phyloP scores from a whole-genome alignment of 2,797 vertebrate genomes.

The Hozukius guyotensis region DNA sequence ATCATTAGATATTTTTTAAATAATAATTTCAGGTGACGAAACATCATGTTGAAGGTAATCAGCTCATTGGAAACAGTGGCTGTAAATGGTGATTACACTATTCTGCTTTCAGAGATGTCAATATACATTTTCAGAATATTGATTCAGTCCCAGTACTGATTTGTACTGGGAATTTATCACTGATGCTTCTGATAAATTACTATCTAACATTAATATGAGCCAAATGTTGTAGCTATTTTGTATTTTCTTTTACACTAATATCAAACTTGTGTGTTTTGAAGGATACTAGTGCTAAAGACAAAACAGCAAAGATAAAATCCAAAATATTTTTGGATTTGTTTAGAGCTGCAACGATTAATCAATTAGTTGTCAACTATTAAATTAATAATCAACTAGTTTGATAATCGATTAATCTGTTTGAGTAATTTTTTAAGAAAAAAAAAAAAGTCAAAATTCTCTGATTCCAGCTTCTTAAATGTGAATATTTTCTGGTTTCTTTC shows the following conservation, averaged over 20 bases:
- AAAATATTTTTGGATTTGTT: neutral
- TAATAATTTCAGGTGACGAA: neutral
- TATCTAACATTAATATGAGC: neutral
- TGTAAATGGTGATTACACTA: neutral
- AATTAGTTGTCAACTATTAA: accelerated
- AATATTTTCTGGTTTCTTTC: too few relatives aligned
- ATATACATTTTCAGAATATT: neutral
- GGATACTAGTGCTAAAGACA: neutral
- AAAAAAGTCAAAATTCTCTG: too few relatives aligned
- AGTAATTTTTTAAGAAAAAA: accelerated
- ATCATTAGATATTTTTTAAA: neutral
- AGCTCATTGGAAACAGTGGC: neutral
- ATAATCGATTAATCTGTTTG: too few relatives aligned
- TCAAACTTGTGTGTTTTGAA: neutral
- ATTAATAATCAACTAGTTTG: accelerated
- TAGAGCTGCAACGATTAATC: too few relatives aligned
- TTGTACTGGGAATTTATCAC: neutral
- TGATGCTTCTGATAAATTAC: neutral
- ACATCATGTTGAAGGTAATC: neutral
- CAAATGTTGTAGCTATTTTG: neutral
- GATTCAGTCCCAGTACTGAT: neutral
- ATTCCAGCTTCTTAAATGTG: too few relatives aligned
- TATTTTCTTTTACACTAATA: neutral
- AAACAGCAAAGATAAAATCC: accelerated
- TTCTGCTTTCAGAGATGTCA: neutral